Evolutionary conservation across 2,797 vertebrate genomes (phyloP).

Genomic region (Artibeus jamaicensis): DNA sequence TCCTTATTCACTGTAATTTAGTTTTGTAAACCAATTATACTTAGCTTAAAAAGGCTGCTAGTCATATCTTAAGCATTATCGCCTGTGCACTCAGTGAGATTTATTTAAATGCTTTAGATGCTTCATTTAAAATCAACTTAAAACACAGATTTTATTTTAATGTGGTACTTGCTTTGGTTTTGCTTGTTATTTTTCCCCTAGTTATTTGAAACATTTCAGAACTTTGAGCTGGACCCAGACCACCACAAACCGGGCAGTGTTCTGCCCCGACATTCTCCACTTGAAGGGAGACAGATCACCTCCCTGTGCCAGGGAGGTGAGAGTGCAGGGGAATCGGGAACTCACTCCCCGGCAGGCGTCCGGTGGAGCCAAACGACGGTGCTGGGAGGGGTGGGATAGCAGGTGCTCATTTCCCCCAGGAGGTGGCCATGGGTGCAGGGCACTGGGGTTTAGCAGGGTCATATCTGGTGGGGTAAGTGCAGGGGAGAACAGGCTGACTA

Average conservation of each 20-base stretch:
- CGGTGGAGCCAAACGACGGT: neutral
- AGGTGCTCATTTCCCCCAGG: neutral
- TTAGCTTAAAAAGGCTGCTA: neutral
- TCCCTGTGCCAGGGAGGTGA: neutral
- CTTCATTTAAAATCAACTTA: constrained; percentile 6
- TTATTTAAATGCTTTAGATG: neutral
- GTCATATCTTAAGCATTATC: neutral
- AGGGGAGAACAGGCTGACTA: neutral
- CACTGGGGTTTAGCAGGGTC: neutral
- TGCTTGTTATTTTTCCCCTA: neutral
- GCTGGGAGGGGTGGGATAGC: neutral
- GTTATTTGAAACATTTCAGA: constrained; percentile 13
- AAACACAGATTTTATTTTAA: constrained; percentile 29
- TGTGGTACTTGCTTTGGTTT: neutral
- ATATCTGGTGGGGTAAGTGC: neutral
- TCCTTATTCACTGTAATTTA: neutral
- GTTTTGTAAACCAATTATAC: neutral
- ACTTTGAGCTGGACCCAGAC: neutral
- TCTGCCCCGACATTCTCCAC: neutral
- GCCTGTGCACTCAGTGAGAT: neutral
- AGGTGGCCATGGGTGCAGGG: neutral
- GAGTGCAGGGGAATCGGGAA: neutral
- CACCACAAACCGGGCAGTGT: neutral
- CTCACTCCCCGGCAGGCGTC: neutral
- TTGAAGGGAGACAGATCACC: neutral